Evolutionary conservation across 64 coral and sea anemone species (phyloP).

Genomic region (Actinia equina): DNA sequence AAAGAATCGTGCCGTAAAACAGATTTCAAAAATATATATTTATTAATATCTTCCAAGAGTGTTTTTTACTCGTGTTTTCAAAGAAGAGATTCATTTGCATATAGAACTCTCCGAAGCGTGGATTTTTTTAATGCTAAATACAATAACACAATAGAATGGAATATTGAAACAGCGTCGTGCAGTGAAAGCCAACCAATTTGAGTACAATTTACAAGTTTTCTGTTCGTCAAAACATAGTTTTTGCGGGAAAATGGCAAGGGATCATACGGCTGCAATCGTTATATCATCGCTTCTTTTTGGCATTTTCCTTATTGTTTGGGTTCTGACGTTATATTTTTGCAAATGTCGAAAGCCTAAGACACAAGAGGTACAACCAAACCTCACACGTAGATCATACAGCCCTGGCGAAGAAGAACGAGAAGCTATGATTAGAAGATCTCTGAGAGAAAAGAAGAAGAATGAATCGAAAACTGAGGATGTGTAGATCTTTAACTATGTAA

Average conservation of each 20-base stretch:
- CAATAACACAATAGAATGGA: too few species aligned
- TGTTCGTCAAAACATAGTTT: too few species aligned
- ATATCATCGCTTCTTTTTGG: conserved; percentile 1
- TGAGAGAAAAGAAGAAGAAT: background rate
- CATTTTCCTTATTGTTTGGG: background rate
- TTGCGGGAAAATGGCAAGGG: background rate
- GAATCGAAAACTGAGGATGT: background rate
- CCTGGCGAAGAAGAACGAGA: conserved; percentile 1
- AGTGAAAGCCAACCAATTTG: background rate
- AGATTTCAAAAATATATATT: too few species aligned
- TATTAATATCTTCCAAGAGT: too few species aligned
- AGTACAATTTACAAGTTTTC: too few species aligned
- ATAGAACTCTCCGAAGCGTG: too few species aligned
- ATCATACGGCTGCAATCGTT: background rate
- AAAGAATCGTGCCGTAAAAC: too few species aligned
- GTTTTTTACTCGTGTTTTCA: too few species aligned
- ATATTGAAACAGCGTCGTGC: background rate
- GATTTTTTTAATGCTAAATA: too few species aligned
- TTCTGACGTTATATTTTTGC: background rate
- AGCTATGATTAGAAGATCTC: background rate
- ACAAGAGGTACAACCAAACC: background rate
- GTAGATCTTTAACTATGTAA: background rate
- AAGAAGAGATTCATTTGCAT: too few species aligned
- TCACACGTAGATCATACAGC: background rate
- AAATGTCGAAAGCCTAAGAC: background rate